phyloP scores from a whole-genome alignment of 2,113 vertebrate species.

The Nesogale talazaci region DNA sequence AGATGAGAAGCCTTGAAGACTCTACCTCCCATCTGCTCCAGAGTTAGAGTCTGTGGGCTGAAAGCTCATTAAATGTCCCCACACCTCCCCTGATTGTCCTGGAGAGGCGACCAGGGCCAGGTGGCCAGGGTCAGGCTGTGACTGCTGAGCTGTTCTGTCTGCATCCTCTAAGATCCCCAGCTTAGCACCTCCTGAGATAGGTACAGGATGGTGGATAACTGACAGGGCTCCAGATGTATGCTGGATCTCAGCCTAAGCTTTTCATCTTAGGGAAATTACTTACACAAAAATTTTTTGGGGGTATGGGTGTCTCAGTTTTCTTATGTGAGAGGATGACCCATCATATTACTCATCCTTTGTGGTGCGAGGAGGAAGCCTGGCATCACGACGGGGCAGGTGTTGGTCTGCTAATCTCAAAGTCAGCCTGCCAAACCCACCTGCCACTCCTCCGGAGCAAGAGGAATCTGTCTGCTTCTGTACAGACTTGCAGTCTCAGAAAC shows the following conservation, averaged over 20 bases:
- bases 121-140: too few species aligned
- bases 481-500: too few species aligned
- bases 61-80: background rate
- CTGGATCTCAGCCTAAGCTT: background rate
- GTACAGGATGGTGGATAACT: background rate
- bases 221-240: background rate
- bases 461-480: too few species aligned
- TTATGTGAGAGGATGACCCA: too few species aligned
- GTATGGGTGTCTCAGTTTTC: too few species aligned
- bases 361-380: too few species aligned
- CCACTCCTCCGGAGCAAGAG: too few species aligned
- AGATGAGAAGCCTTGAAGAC: background rate
- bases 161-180: background rate
- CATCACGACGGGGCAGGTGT: too few species aligned
- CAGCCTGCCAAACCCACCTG: too few species aligned
- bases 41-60: background rate
- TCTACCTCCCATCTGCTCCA: background rate
- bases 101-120: background rate
- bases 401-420: too few species aligned
- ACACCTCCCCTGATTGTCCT: background rate
- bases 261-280: background rate
- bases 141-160: background rate
- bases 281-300: too few species aligned
- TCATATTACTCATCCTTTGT: too few species aligned
- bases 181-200: background rate